A percentile compares a stretch with the other conserved stretches of the same genome.
These are phyloP conservation scores for Harpagifer antarcticus DNA, from an alignment of 2,797 vertebrate genomes.

Conservation along the genomic window DNA sequence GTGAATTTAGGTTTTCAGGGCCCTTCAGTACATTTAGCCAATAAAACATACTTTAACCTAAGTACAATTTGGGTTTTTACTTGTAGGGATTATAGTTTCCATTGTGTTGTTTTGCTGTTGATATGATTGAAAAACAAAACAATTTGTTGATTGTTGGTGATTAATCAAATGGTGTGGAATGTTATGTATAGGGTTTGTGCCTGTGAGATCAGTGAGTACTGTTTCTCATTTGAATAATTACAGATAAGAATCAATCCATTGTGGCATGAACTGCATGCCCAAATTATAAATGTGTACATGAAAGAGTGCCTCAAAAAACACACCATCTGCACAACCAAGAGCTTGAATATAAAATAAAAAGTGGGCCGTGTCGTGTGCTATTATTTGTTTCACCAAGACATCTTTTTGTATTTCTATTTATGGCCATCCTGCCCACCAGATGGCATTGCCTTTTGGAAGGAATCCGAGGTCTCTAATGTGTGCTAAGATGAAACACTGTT, in stretches of 20 bases:
- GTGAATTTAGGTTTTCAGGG: not conserved
- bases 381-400: conserved; percentile 15
- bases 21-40: not conserved
- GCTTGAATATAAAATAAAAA: not conserved
- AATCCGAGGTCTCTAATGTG: conserved; percentile 27
- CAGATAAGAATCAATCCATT: not conserved
- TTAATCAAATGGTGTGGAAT: not conserved
- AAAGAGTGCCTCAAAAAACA: not conserved
- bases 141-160: not conserved
- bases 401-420: conserved; percentile 46
- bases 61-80: not conserved
- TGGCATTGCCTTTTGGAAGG: conserved; percentile 36
- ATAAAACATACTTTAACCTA: not conserved
- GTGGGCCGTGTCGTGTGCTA: not conserved
- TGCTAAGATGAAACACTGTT: not conserved
- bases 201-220: not conserved
- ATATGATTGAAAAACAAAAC: not conserved
- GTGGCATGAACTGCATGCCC: not conserved
- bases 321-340: not conserved
- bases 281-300: not conserved
- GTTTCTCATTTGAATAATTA: not conserved
- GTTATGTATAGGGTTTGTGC: no score
- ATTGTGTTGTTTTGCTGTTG: conserved; percentile 2
- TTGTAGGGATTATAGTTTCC: not conserved
- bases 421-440: conserved; percentile 46